Percentiles rank a stretch among this genome's conserved stretches.
These are phyloP conservation scores for Pantala flavescens DNA, from an alignment of 1,140 invertebrate species.

Conservation along the genomic window DNA sequence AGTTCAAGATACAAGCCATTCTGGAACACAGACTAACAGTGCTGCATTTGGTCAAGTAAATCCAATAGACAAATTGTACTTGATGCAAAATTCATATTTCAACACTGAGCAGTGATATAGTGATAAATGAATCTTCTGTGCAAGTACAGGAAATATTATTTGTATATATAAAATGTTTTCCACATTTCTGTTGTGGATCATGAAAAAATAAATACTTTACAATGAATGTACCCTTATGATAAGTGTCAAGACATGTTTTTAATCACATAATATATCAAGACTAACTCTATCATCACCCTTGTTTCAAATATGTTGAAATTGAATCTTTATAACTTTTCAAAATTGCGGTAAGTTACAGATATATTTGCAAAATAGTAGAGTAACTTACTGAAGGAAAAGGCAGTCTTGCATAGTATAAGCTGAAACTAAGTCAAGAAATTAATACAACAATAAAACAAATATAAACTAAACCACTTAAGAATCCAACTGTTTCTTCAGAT, in stretches of 20 bases:
- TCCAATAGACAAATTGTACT: conserved; percentile 93
- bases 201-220: background rate
- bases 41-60: conserved; percentile 62
- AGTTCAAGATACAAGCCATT: conserved; percentile 28
- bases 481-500: too few species aligned
- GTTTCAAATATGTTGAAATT: too few species aligned
- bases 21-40: conserved; percentile 38
- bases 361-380: too few species aligned
- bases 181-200: background rate
- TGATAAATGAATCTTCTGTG: background rate
- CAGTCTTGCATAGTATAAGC: too few species aligned
- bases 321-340: too few species aligned
- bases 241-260: background rate
- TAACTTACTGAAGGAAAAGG: too few species aligned
- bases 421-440: too few species aligned
- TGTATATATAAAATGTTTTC: background rate
- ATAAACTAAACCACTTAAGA: too few species aligned
- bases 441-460: too few species aligned
- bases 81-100: conserved; percentile 95
- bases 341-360: too few species aligned
- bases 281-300: background rate
- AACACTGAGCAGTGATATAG: conserved; percentile 31
- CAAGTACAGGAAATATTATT: background rate
- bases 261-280: background rate
- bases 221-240: background rate